These are phyloP conservation scores for Drosophila varians DNA, from an alignment of 1,140 invertebrate genomes.

Conservation along the genomic window DNA sequence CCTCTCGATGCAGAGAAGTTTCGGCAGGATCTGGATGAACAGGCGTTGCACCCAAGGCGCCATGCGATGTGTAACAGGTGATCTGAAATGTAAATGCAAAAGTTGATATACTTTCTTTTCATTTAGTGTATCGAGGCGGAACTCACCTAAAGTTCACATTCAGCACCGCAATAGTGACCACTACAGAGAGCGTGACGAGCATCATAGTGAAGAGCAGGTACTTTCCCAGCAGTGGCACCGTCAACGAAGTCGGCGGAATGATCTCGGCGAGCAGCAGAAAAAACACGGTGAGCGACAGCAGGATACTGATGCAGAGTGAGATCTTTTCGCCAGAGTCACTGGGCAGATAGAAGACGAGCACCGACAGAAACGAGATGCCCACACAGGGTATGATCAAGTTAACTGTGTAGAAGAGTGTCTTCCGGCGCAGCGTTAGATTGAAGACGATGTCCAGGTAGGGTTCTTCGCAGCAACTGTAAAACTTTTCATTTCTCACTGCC, in stretches of 20 bases:
- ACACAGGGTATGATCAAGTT: constrained; percentile 98
- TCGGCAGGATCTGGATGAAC: constrained; percentile 95
- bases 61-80: constrained; percentile 98
- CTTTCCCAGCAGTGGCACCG: constrained; percentile 98
- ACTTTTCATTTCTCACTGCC: constrained; percentile 93
- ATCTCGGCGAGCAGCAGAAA: constrained; percentile 99
- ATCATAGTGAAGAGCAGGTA: constrained; percentile 99
- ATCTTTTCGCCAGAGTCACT: constrained; percentile 99
- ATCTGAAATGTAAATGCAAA: constrained; percentile 73
- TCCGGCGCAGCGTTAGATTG: constrained; percentile 97
- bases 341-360: constrained; percentile 99
- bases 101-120: neutral
- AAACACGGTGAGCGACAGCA: constrained; percentile 99
- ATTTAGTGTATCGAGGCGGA: neutral
- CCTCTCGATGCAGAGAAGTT: constrained; percentile 92
- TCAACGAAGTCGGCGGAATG: constrained; percentile 99
- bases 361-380: constrained; percentile 98
- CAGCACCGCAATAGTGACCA: constrained; percentile 98
- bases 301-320: constrained; percentile 98
- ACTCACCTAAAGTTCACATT: constrained; percentile 97
- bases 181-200: constrained; percentile 98
- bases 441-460: constrained; percentile 98
- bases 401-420: constrained; percentile 98
- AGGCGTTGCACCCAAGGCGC: constrained; percentile 94
- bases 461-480: constrained; percentile 95